A percentile compares a stretch with the other conserved stretches of the same genome.
Evolutionary conservation across 23 tunicate genomes (phyloP).

Genomic region (Ciona savignyi): DNA sequence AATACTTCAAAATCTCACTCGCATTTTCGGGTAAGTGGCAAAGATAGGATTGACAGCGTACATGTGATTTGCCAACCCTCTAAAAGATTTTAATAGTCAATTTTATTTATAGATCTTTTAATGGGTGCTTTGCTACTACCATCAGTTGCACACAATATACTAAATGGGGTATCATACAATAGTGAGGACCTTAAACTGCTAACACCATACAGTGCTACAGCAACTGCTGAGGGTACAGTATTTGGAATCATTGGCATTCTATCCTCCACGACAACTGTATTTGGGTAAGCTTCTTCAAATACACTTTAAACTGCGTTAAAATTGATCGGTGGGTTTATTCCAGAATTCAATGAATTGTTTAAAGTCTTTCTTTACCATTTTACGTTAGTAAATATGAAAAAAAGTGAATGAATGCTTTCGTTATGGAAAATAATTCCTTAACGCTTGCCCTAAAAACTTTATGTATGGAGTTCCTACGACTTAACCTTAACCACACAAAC

Average conservation of each 20-base stretch:
- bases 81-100: too few relatives aligned
- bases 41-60: too few relatives aligned
- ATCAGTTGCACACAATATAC: conserved; percentile 3
- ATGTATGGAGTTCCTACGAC: too few relatives aligned
- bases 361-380: too few relatives aligned
- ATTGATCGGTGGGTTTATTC: too few relatives aligned
- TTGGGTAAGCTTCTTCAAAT: not conserved
- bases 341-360: too few relatives aligned
- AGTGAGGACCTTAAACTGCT: not conserved
- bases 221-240: not conserved
- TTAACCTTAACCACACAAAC: too few relatives aligned
- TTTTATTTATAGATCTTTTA: not conserved
- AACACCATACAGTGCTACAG: not conserved
- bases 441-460: too few relatives aligned
- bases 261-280: not conserved
- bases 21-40: too few relatives aligned
- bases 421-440: too few relatives aligned
- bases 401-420: not conserved
- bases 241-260: not conserved
- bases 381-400: not conserved
- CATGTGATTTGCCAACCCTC: too few relatives aligned
- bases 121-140: conserved; percentile 2
- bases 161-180: not conserved
- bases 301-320: not conserved
- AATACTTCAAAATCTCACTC: too few relatives aligned